Conservation (phyloP, 1,140 invertebrate species). For the Atta texana region DNA sequence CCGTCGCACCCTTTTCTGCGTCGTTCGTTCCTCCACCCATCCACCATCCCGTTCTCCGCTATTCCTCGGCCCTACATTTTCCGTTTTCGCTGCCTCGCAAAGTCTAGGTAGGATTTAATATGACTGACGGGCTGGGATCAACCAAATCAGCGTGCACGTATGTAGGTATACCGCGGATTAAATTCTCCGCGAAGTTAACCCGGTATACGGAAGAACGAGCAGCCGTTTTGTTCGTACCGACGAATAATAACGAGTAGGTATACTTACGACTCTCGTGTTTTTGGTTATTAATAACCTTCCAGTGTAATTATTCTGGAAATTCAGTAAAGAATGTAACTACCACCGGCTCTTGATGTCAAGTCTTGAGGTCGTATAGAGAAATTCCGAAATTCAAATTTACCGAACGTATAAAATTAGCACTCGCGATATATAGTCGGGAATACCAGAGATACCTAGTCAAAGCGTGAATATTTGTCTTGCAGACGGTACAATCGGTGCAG, state of each 20-base stretch:
- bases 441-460: constrained; percentile 74
- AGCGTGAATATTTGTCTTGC: constrained; percentile 78
- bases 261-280: constrained; percentile 36
- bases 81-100: constrained; percentile 52
- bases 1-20: constrained; percentile 8
- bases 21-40: neutral
- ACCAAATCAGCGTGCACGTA: constrained; percentile 69
- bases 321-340: constrained; percentile 43
- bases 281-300: constrained; percentile 6
- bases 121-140: constrained; percentile 70
- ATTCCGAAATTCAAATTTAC: constrained; percentile 45
- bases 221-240: constrained; percentile 37
- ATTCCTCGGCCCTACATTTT: constrained; percentile 50
- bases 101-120: constrained; percentile 69
- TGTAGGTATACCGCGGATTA: constrained; percentile 65
- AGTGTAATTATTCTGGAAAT: constrained; percentile 43
- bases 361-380: neutral
- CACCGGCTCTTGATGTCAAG: neutral
- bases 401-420: constrained; percentile 65
- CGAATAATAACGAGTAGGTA: constrained; percentile 55
- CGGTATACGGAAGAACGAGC: constrained; percentile 44
- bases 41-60: neutral
- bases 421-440: constrained; percentile 36
- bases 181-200: constrained; percentile 64
- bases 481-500: constrained; percentile 71